Conservation (phyloP, 2,888 invertebrate genomes). For the Dynastes hyllus region DNA sequence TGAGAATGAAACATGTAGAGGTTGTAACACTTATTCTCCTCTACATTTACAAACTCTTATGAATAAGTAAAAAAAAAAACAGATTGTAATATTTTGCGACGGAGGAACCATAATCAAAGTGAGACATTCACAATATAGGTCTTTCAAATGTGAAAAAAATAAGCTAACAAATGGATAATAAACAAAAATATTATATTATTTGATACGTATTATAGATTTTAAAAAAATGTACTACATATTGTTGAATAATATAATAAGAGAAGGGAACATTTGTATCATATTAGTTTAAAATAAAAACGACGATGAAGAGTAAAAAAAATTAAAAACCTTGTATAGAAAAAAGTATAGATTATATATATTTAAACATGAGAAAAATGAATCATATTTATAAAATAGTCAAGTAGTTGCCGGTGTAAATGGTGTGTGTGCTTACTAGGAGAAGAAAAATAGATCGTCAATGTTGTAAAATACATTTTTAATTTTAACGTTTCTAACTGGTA, state of each 20-base stretch:
- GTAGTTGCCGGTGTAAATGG: conserved; percentile 69
- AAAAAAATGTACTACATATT: conserved; percentile 63
- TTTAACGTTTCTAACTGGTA: conserved; percentile 40
- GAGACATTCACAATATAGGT: conserved; percentile 55
- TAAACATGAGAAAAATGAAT: conserved; percentile 67
- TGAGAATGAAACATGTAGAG: no score
- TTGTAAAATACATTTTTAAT: conserved; percentile 64
- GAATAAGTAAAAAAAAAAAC: neutral
- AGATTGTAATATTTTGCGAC: neutral
- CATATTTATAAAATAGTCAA: conserved; percentile 69
- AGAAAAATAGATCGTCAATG: conserved; percentile 51
- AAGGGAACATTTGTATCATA: conserved; percentile 70
- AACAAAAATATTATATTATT: conserved; percentile 58
- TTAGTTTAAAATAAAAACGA: conserved; percentile 54
- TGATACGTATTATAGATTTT: conserved; percentile 64
- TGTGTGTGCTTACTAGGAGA: conserved; percentile 69
- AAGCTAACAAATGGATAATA: conserved; percentile 52
- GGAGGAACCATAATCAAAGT: conserved; percentile 52
- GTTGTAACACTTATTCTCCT: no score
- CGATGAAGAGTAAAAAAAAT: conserved; percentile 38
- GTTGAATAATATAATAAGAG: conserved; percentile 66
- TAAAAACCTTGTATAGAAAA: conserved; percentile 69
- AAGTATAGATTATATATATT: conserved; percentile 66
- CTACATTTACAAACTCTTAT: no score
- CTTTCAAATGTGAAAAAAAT: conserved; percentile 59